Base-by-base conservation (phyloP, 2,113 vertebrate genomes). In the Hippocampus guttulatus region DNA sequence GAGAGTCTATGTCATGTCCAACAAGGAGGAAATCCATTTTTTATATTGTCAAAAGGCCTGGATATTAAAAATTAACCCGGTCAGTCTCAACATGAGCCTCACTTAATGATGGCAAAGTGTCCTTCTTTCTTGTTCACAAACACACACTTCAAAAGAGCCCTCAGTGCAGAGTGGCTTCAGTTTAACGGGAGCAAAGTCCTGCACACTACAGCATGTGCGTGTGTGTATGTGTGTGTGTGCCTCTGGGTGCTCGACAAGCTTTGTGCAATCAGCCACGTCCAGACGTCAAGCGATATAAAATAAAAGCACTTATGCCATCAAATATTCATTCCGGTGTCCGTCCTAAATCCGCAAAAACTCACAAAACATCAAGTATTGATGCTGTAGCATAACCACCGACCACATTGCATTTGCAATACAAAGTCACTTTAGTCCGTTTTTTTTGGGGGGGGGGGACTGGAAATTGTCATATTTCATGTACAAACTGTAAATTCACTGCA, bases 81-180 rank as follows among this genome's bases (percentile, higher is more conserved):
- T 86, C 82, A 77, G 80, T 86, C 69, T 83, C 85, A 83, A 85
- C 87, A 88, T 87, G 83, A 88, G 27, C 86, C 84, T 85, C 83
- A 79, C 78, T 81, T 86, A 90, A 89, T 84, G 77, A 88, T 49
- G 51, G 82, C 84, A 88, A 89, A 89, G 87, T 87, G 82, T 81
- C 84, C 68, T 69, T 68, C 73, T 60, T 75, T 71, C 68, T 21
- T 43, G 69, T 70, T 69, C 14, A 49, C 79, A 75, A 67, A 70
- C 67, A 63, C 81, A 74, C 67, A 71, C 81, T 81, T 82, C 75
- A 74, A 75, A 69, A 67, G 66, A 61, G 75, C 63, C 51, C 27
- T 27, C 43, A 0, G 60, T 2, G 67, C 51, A 21, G 16, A 74
- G 60, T n/a, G 15, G 51, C 54, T 70, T 83, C 76, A 77, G 78